A percentile compares a stretch with the other conserved stretches of the same genome.
Evolutionary conservation across 2,113 vertebrate genomes (phyloP).

Genomic region (Azemiops feae): DNA sequence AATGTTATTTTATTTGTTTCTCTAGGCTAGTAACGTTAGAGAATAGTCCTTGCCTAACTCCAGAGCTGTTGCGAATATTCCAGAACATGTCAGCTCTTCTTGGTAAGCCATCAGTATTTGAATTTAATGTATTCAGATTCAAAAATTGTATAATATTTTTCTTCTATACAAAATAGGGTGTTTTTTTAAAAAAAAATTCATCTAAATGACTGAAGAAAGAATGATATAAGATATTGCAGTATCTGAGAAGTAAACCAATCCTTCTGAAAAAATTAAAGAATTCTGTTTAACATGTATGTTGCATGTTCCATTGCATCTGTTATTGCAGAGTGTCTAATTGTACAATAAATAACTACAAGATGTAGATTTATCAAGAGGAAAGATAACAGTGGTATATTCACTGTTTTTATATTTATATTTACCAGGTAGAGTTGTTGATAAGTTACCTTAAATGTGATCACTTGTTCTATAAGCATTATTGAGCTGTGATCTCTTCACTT

Average conservation of each 20-base stretch:
- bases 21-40: slow-evolving; percentile 95
- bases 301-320: background rate
- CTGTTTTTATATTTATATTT: background rate
- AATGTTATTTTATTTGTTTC: background rate
- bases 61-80: slow-evolving; percentile 92
- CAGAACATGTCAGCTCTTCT: slow-evolving; percentile 95
- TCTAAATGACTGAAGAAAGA: background rate
- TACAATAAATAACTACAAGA: background rate
- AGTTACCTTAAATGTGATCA: background rate
- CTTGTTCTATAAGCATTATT: background rate
- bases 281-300: slow-evolving; percentile 7
- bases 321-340: background rate
- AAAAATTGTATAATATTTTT: background rate
- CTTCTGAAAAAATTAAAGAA: background rate
- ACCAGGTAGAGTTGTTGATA: background rate
- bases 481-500: background rate
- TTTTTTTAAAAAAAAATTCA: background rate
- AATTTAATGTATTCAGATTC: background rate
- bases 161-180: background rate
- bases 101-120: slow-evolving; percentile 74
- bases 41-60: slow-evolving; percentile 87
- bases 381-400: background rate
- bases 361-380: background rate
- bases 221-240: background rate
- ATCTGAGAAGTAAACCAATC: background rate